Conservation (phyloP, 2,797 vertebrate species). For the Enteromius unitaeniatus region DNA sequence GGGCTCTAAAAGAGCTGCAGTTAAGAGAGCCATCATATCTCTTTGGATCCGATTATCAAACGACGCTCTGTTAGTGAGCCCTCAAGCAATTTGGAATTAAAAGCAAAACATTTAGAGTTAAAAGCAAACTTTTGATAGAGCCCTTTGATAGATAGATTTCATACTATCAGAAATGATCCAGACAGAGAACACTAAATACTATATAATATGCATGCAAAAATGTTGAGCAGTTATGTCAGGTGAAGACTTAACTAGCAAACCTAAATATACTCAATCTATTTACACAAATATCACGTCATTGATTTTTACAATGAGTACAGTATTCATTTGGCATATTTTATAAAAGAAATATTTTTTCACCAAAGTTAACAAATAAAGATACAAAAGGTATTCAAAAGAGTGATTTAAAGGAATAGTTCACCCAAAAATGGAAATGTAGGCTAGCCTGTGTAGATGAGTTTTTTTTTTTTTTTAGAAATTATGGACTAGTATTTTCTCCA, state of each 20-base stretch:
- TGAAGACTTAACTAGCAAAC: not conserved
- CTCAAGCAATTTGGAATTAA: constrained; percentile 1
- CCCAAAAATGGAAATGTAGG: not conserved
- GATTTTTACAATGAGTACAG: too few relatives aligned
- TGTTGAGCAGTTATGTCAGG: too few relatives aligned
- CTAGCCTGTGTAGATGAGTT: not conserved
- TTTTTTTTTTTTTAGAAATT: not conserved
- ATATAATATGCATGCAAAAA: not conserved
- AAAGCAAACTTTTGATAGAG: constrained; percentile 12
- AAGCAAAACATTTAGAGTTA: constrained; percentile 11
- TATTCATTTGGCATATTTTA: not conserved
- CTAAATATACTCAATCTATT: not conserved
- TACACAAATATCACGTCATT: not conserved
- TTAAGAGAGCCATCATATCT: constrained; percentile 66
- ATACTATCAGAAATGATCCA: not conserved
- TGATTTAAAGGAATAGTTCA: not conserved
- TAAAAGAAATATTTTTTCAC: not conserved
- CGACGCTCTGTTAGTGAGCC: constrained; percentile 48
- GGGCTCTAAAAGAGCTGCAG: constrained; percentile 48
- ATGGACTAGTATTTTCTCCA: not conserved
- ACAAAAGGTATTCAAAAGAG: not conserved
- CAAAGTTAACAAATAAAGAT: not conserved
- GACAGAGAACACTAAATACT: not conserved
- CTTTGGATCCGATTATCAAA: constrained; percentile 44
- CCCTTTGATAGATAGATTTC: too few relatives aligned